phyloP scores from a whole-genome alignment of 2,113 vertebrate species.

The Dromiciops gliroides region DNA sequence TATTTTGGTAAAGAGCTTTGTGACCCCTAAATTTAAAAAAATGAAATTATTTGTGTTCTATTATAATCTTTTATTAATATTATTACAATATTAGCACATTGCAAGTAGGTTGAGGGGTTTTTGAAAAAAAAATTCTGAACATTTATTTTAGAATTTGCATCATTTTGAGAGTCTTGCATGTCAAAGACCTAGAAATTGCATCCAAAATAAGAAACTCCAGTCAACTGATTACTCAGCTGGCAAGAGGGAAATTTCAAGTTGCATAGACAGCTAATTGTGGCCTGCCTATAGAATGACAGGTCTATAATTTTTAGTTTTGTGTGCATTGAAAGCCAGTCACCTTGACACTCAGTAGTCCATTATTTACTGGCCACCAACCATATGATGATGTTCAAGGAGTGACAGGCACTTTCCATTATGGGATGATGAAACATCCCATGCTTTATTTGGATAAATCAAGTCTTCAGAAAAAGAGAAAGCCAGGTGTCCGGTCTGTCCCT shows the following conservation, averaged over 20 bases:
- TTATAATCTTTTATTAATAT: constrained; percentile 18
- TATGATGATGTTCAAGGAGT: constrained; percentile 86
- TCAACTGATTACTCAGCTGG: constrained; percentile 86
- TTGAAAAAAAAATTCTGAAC: constrained; percentile 74
- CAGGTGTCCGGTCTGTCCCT: constrained; percentile 79
- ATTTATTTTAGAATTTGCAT: constrained; percentile 74
- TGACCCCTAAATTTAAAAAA: constrained; percentile 19
- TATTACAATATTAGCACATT: constrained; percentile 59
- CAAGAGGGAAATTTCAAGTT: constrained; percentile 89
- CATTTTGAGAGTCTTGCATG: constrained; percentile 72
- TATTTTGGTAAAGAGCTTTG: not conserved
- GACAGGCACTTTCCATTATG: constrained; percentile 86
- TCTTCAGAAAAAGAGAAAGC: constrained; percentile 78
- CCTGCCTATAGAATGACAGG: constrained; percentile 87
- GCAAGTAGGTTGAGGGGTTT: constrained; percentile 60
- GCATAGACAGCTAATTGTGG: constrained; percentile 88
- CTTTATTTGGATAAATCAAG: constrained; percentile 86
- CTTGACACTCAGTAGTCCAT: constrained; percentile 90
- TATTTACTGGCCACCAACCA: constrained; percentile 87
- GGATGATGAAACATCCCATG: constrained; percentile 83
- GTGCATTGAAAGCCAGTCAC: constrained; percentile 89
- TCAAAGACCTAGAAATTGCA: constrained; percentile 77
- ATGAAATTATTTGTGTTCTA: constrained; percentile 8
- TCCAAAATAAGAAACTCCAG: constrained; percentile 81
- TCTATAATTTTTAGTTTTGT: constrained; percentile 91